phyloP scores from a whole-genome alignment of 2,113 vertebrate genomes.

The Numida meleagris region DNA sequence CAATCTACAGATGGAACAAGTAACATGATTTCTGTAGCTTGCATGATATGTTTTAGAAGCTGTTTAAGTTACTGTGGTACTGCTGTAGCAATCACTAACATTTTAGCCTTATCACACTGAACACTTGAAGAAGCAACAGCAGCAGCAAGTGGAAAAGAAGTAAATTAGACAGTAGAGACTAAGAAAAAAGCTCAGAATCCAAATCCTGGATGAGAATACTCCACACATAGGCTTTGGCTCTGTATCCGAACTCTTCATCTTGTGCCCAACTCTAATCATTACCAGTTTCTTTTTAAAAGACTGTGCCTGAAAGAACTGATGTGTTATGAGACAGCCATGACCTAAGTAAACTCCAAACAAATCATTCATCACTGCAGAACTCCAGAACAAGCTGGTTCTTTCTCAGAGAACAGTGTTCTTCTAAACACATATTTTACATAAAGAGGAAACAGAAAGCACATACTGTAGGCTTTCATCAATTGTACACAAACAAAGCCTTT shows the following conservation, averaged over 20 bases:
- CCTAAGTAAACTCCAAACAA: constrained; percentile 57
- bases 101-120: not conserved
- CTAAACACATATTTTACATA: constrained; percentile 21
- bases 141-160: not conserved
- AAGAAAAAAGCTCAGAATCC: not conserved
- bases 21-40: not conserved
- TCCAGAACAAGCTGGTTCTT: constrained; percentile 25
- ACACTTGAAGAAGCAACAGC: not conserved
- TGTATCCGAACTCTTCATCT: constrained; percentile 2
- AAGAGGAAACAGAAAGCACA: constrained; percentile 44
- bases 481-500: constrained; percentile 59
- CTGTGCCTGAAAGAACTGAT: constrained; percentile 14
- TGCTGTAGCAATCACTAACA: not conserved
- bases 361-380: constrained; percentile 20
- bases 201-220: not conserved
- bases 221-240: not conserved
- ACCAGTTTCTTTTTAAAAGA: constrained; percentile 13
- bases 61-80: not conserved
- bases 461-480: constrained; percentile 43
- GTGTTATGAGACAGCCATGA: constrained; percentile 14
- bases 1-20: not conserved
- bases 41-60: not conserved
- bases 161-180: not conserved
- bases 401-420: constrained; percentile 17
- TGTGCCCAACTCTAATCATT: not conserved